Percentiles rank a stretch among this genome's conserved stretches.
These are phyloP conservation scores for Periplaneta americana DNA, from an alignment of 1,140 invertebrate genomes.

Conservation along the genomic window DNA sequence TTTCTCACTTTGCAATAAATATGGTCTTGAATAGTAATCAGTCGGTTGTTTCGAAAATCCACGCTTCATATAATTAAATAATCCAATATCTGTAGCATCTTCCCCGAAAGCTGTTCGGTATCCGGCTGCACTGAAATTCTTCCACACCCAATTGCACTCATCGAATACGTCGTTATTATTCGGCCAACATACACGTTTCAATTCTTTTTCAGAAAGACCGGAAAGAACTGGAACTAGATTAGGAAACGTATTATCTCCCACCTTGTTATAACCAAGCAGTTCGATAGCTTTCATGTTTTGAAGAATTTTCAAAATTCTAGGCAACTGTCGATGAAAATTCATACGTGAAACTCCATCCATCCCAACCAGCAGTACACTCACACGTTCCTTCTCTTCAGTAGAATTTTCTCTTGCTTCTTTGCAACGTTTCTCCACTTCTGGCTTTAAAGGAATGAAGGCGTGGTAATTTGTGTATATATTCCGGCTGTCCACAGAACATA, in stretches of 20 bases:
- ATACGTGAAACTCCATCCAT: slow-evolving; percentile 80
- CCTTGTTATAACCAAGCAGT: slow-evolving; percentile 74
- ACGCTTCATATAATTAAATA: slow-evolving; percentile 49
- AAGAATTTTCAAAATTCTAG: slow-evolving; percentile 56
- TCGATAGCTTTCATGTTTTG: slow-evolving; percentile 47
- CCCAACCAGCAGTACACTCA: slow-evolving; percentile 72
- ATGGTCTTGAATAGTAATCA: slow-evolving; percentile 52
- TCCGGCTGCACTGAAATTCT: slow-evolving; percentile 41
- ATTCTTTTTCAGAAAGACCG: slow-evolving; percentile 53
- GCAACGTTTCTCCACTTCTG: slow-evolving; percentile 36
- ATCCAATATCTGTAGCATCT: slow-evolving; percentile 48
- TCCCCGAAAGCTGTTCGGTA: slow-evolving; percentile 51
- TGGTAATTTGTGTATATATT: slow-evolving; percentile 61
- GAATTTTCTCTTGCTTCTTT: slow-evolving; percentile 23
- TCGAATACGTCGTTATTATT: slow-evolving; percentile 45
- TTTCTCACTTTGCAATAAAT: slow-evolving; percentile 36
- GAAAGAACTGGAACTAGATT: slow-evolving; percentile 70
- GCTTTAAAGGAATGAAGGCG: slow-evolving; percentile 47
- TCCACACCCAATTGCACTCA: slow-evolving; percentile 50
- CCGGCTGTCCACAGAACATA: slow-evolving; percentile 43
- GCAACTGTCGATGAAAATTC: slow-evolving; percentile 79
- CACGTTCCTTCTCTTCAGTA: slow-evolving; percentile 25
- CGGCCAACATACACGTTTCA: slow-evolving; percentile 54
- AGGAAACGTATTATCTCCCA: slow-evolving; percentile 78
- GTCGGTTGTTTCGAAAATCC: slow-evolving; percentile 50